Conservation (phyloP, 2,888 invertebrate species). For the Caenorhabditis sp. region DNA sequence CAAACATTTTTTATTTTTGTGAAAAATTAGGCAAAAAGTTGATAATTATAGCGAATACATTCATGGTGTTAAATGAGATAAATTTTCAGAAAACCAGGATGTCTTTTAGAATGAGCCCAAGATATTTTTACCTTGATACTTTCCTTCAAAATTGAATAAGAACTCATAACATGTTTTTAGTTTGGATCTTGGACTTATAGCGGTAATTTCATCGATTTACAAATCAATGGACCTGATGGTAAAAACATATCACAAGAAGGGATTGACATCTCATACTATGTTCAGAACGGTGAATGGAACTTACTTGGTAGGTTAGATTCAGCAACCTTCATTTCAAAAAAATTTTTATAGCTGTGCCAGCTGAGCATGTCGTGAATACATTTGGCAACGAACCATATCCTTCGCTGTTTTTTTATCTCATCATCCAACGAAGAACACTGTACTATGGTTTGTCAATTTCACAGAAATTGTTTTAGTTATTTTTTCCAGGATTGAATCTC, state of each 20-base stretch:
- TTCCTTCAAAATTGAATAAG: neutral
- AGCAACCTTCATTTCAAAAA: neutral
- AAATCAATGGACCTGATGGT: slow-evolving; percentile 55
- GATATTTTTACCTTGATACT: too few species aligned
- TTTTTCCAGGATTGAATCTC: slow-evolving; percentile 83
- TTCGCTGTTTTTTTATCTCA: slow-evolving; percentile 94
- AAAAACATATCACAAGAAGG: slow-evolving; percentile 51
- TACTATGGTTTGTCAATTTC: slow-evolving; percentile 79
- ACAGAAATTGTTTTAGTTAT: neutral
- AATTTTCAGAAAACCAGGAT: too few species aligned
- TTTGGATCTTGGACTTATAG: slow-evolving; percentile 99
- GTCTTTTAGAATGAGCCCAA: too few species aligned
- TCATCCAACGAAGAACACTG: slow-evolving; percentile 92
- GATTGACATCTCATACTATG: slow-evolving; percentile 81
- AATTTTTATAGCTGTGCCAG: slow-evolving; percentile 51
- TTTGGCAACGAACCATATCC: slow-evolving; percentile 84
- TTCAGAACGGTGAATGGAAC: slow-evolving; percentile 99
- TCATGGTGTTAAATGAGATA: too few species aligned
- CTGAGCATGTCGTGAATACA: slow-evolving; percentile 76
- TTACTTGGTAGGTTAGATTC: slow-evolving; percentile 76
- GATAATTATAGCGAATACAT: too few species aligned
- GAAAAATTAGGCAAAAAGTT: too few species aligned
- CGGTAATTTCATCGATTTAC: slow-evolving; percentile 84
- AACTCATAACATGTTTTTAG: slow-evolving; percentile 58
- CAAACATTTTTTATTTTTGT: too few species aligned